A percentile compares a stretch with the other conserved stretches of the same genome.
These are phyloP conservation scores for Terrapene triunguis DNA, from an alignment of 2,113 vertebrate species.

Conservation along the genomic window DNA sequence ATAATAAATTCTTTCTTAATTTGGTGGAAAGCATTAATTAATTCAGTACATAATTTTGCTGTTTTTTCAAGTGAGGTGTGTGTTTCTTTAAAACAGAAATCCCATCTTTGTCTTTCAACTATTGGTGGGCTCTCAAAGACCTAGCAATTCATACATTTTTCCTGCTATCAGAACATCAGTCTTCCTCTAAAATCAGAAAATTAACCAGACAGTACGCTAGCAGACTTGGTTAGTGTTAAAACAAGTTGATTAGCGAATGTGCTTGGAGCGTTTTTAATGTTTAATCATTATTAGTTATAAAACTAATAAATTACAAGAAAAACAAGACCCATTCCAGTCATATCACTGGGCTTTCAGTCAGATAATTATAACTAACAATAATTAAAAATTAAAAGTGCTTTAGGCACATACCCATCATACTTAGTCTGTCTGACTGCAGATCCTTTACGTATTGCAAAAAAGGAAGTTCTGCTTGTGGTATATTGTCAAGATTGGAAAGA, in stretches of 20 bases:
- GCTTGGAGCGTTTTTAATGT: conserved; percentile 61
- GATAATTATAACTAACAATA: conserved; percentile 86
- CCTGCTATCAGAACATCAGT: background rate
- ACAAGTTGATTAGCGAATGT: conserved; percentile 36
- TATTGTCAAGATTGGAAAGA: conserved; percentile 7
- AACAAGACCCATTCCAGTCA: conserved; percentile 70
- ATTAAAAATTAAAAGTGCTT: conserved; percentile 85
- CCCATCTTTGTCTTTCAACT: background rate
- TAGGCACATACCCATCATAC: conserved; percentile 81
- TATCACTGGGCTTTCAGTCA: conserved; percentile 72
- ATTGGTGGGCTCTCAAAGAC: background rate
- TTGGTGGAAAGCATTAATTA: background rate
- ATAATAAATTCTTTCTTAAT: background rate
- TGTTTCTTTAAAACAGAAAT: background rate
- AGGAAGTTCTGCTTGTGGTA: conserved; percentile 27
- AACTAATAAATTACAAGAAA: conserved; percentile 76
- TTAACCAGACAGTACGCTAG: background rate
- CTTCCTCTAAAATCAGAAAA: conserved; percentile 13
- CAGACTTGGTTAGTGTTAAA: conserved; percentile 60
- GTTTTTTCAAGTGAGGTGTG: background rate
- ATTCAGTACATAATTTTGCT: background rate
- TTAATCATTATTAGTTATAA: conserved; percentile 78
- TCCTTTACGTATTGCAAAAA: conserved; percentile 63
- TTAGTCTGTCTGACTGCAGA: conserved; percentile 75
- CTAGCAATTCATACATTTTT: background rate